Conservation (phyloP, 2,113 vertebrate species). For the Scomber scombrus region DNA sequence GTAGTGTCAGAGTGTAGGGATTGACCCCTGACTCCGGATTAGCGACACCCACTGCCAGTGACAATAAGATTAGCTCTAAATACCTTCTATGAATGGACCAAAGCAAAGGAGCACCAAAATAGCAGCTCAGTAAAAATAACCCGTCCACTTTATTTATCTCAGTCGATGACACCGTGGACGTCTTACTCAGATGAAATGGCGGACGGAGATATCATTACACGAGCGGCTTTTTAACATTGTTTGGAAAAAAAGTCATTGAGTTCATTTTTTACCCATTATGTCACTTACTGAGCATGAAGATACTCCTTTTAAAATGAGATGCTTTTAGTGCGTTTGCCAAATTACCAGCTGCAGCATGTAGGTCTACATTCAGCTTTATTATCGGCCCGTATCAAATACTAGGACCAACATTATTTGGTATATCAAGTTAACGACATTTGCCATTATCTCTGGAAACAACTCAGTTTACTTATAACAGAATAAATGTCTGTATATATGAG, state of each 20-base stretch:
- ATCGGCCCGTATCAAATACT: not conserved
- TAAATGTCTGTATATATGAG: too few species aligned
- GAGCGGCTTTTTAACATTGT: constrained; percentile 26
- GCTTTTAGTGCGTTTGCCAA: not conserved
- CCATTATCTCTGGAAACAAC: not conserved
- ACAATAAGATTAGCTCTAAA: constrained; percentile 76
- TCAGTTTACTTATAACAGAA: not conserved
- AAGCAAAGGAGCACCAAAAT: constrained; percentile 52
- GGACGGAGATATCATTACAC: not conserved
- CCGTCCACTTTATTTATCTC: constrained; percentile 9
- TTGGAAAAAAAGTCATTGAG: constrained; percentile 28
- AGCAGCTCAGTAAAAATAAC: constrained; percentile 48
- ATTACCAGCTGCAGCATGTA: not conserved
- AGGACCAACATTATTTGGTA: not conserved
- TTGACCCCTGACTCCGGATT: constrained; percentile 74
- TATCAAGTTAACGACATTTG: not conserved
- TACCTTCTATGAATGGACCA: constrained; percentile 70
- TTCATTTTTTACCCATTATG: not conserved
- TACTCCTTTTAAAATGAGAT: not conserved
- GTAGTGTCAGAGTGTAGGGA: constrained; percentile 42
- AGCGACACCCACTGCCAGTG: constrained; percentile 53
- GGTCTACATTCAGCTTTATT: not conserved
- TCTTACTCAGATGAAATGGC: constrained; percentile 6
- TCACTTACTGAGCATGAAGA: too few species aligned
- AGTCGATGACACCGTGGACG: constrained; percentile 2